Conservation (phyloP, 2,797 vertebrate species). For the Acridotheres tristis region DNA sequence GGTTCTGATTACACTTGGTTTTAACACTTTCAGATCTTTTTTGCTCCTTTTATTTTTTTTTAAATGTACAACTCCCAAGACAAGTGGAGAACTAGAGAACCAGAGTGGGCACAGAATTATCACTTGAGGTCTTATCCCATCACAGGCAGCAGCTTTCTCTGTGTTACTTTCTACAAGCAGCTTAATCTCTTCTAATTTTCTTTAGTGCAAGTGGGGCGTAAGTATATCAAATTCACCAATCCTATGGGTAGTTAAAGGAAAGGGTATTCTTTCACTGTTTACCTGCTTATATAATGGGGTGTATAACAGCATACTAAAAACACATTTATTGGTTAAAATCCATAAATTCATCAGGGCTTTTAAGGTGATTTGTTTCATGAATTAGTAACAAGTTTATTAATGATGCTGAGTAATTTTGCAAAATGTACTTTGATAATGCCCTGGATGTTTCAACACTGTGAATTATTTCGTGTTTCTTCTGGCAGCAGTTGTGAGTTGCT, state of each 20-base stretch:
- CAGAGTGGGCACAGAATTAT: neutral
- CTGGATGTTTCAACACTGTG: neutral
- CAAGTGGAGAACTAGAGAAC: neutral
- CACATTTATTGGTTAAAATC: neutral
- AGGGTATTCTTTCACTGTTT: neutral
- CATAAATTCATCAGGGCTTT: neutral
- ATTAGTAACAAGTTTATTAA: neutral
- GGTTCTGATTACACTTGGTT: neutral
- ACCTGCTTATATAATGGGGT: neutral
- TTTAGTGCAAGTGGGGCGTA: neutral
- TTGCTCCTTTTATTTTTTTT: neutral
- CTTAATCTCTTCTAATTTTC: neutral
- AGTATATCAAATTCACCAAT: neutral
- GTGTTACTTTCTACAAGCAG: neutral
- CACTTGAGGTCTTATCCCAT: neutral
- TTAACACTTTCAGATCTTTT: neutral
- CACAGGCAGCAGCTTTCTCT: neutral
- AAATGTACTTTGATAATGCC: neutral
- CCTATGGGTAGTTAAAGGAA: neutral
- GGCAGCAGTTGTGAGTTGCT: neutral
- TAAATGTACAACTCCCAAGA: neutral
- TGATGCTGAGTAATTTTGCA: neutral
- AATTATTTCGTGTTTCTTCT: neutral
- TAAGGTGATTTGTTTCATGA: neutral
- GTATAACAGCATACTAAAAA: neutral